Conservation (phyloP, 2,888 invertebrate species). For the Drosophila incognita region DNA sequence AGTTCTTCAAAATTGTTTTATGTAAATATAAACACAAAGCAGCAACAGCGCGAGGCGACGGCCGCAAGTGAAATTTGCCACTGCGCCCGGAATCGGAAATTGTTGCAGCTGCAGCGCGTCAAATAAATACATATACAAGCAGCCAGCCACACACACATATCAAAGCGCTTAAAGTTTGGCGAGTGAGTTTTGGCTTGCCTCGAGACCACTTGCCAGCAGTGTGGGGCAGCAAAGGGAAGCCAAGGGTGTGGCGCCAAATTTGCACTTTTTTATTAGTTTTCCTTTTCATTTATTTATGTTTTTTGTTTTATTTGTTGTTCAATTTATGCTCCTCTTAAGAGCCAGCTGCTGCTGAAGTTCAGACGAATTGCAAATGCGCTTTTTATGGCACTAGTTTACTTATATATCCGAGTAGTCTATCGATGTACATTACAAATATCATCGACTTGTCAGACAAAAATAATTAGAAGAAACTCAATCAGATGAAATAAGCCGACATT, state of each 20-base stretch:
- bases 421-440: neutral
- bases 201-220: constrained; percentile 32
- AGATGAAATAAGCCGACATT: neutral
- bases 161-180: constrained; percentile 52
- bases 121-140: constrained; percentile 57
- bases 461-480: neutral
- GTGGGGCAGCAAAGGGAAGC: neutral
- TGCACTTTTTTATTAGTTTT: constrained; percentile 40
- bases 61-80: constrained; percentile 43
- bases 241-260: constrained; percentile 37
- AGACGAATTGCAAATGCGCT: constrained; percentile 37
- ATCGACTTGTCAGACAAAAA: neutral
- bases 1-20: constrained; percentile 76
- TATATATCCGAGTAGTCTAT: neutral
- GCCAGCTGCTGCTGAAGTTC: constrained; percentile 4
- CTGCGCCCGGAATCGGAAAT: constrained; percentile 73
- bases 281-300: constrained; percentile 21
- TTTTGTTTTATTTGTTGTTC: constrained; percentile 6
- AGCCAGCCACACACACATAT: constrained; percentile 8
- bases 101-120: constrained; percentile 74
- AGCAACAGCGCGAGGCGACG: constrained; percentile 16
- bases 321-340: constrained; percentile 56
- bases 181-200: constrained; percentile 49
- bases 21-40: constrained; percentile 71
- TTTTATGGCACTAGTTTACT: neutral